phyloP scores from a whole-genome alignment of 2,888 invertebrate species.

The Dicranocentrus wangi region DNA sequence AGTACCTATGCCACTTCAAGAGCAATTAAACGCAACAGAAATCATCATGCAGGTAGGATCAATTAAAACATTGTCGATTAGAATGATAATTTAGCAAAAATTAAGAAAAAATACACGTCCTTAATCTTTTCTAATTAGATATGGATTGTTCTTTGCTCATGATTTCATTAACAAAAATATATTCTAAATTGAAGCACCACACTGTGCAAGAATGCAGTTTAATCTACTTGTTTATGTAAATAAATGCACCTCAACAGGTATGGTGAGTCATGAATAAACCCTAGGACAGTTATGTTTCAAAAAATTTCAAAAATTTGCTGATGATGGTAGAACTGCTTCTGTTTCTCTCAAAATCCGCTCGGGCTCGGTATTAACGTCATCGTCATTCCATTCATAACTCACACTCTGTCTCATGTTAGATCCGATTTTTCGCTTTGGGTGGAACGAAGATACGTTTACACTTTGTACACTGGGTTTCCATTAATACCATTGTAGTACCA shows the following conservation, averaged over 20 bases:
- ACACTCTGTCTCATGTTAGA: not conserved
- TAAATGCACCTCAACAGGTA: too few species aligned
- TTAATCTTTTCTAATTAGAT: constrained; percentile 10
- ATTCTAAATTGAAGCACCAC: not conserved
- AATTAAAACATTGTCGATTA: not conserved
- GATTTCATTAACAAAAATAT: not conserved
- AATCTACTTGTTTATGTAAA: not conserved
- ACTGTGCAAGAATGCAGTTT: not conserved
- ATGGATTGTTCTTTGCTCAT: not conserved
- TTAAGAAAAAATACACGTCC: not conserved
- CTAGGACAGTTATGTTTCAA: too few species aligned
- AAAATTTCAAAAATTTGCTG: too few species aligned
- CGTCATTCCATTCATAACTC: not conserved
- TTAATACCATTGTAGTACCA: not conserved
- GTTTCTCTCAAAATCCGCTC: too few species aligned
- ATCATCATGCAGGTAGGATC: not conserved
- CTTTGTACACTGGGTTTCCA: not conserved
- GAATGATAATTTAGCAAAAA: not conserved
- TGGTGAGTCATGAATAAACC: too few species aligned
- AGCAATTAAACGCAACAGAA: not conserved
- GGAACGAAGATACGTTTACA: not conserved
- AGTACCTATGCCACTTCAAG: too few species aligned
- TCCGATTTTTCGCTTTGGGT: too few species aligned
- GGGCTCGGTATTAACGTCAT: too few species aligned
- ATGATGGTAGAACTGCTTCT: too few species aligned